These are phyloP conservation scores for Pagetopsis macropterus DNA, from an alignment of 2,797 vertebrate genomes.

Conservation along the genomic window DNA sequence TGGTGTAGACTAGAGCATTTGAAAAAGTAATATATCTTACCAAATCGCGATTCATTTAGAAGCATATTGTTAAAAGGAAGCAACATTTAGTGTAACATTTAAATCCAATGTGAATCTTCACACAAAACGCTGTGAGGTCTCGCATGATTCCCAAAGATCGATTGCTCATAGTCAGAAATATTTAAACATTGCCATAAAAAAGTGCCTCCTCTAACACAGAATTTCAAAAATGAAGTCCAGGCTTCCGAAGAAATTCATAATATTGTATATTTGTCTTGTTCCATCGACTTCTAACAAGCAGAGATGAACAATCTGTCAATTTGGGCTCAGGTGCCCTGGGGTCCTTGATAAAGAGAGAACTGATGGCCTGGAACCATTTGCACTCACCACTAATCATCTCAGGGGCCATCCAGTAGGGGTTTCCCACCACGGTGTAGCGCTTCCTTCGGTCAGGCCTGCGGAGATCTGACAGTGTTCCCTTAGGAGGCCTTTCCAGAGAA, in stretches of 20 bases:
- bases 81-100: neutral
- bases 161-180: neutral
- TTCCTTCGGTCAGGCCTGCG: conserved; percentile 91
- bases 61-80: neutral
- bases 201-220: neutral
- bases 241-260: neutral
- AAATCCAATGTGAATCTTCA: neutral
- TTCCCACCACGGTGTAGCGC: conserved; percentile 97
- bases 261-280: neutral
- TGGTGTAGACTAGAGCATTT: neutral
- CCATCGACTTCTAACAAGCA: too few relatives aligned
- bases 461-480: conserved; percentile 82
- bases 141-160: neutral
- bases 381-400: conserved; percentile 96
- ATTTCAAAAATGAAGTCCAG: neutral
- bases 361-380: neutral
- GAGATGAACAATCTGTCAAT: neutral
- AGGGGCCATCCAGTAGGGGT: conserved; percentile 99
- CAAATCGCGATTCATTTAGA: neutral
- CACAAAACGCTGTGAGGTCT: neutral
- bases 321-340: neutral
- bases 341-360: neutral
- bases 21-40: neutral
- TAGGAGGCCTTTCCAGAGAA: conserved; percentile 59
- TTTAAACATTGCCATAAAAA: neutral